A percentile compares a stretch with the other conserved stretches of the same genome.
Conservation (phyloP, 2,113 vertebrate genomes). For the Bubo scandiacus region DNA sequence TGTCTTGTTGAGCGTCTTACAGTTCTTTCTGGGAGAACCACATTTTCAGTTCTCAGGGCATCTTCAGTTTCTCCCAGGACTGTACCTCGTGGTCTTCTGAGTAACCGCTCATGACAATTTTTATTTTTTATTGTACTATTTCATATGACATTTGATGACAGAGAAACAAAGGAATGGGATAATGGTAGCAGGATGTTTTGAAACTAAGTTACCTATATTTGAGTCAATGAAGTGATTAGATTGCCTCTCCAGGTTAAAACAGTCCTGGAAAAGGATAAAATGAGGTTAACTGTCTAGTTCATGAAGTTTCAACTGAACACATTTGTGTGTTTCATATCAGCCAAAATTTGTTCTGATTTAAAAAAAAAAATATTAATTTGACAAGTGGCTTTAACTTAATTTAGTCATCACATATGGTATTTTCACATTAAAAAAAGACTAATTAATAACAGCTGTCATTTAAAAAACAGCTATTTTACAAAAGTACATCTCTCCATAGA, state of each 20-base stretch:
- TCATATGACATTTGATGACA: background rate
- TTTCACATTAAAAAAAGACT: constrained; percentile 36
- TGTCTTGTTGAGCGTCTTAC: background rate
- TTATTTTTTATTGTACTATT: background rate
- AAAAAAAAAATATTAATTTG: background rate
- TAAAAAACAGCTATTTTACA: constrained; percentile 13
- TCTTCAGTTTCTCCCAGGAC: background rate
- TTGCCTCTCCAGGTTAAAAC: background rate
- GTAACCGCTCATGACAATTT: background rate
- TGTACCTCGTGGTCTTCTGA: background rate
- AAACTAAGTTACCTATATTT: background rate
- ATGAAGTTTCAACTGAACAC: background rate
- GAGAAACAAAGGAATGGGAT: background rate
- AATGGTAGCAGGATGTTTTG: background rate
- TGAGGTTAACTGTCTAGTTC: background rate
- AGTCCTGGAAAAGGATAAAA: background rate
- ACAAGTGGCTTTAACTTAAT: constrained; percentile 34
- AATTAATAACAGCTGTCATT: constrained; percentile 46
- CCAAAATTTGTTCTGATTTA: background rate
- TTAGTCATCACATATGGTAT: constrained; percentile 3
- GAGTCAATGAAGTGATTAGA: background rate
- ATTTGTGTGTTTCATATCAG: background rate
- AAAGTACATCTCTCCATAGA: constrained; percentile 20
- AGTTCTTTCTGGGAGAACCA: background rate
- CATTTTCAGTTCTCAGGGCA: background rate